These are phyloP conservation scores for Octodon degus DNA, from an alignment of 2,113 vertebrate species.

Conservation along the genomic window DNA sequence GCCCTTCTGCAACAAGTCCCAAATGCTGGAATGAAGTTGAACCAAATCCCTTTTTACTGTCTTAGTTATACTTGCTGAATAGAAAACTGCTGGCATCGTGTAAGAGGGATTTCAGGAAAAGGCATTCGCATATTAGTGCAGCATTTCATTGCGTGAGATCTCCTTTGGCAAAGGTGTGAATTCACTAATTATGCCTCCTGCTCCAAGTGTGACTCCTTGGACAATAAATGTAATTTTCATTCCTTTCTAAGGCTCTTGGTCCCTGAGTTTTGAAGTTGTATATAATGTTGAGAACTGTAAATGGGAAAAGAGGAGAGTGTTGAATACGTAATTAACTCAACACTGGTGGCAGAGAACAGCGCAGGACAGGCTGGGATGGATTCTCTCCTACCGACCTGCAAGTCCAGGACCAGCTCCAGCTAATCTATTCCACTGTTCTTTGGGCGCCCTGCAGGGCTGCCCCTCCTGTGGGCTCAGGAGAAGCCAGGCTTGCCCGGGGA, in stretches of 20 bases:
- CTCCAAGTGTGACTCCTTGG: conserved; percentile 94
- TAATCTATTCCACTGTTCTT: neutral
- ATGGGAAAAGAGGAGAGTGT: neutral
- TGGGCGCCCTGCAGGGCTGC: neutral
- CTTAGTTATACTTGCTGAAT: conserved; percentile 97
- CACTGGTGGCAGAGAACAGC: conserved; percentile 96
- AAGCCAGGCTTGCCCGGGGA: neutral
- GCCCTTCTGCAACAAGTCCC: conserved; percentile 95
- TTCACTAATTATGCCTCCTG: conserved; percentile 97
- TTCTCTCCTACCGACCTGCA: conserved; percentile 93
- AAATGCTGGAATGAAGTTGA: conserved; percentile 92
- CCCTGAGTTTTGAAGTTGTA: conserved; percentile 86
- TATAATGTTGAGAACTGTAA: neutral
- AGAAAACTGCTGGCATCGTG: conserved; percentile 94
- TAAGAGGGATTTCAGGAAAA: conserved; percentile 94
- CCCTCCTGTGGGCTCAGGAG: neutral
- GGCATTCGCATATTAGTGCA: conserved; percentile 92
- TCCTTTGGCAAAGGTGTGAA: conserved; percentile 95
- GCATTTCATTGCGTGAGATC: conserved; percentile 93
- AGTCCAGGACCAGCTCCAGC: neutral
- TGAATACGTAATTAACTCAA: conserved; percentile 87
- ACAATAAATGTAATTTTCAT: conserved; percentile 99
- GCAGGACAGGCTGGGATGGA: conserved; percentile 92
- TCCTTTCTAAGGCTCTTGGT: conserved; percentile 96
- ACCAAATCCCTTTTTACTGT: conserved; percentile 98